Evolutionary conservation across 2,888 invertebrate genomes (phyloP).

Genomic region (Listrodromus nycthemerus): DNA sequence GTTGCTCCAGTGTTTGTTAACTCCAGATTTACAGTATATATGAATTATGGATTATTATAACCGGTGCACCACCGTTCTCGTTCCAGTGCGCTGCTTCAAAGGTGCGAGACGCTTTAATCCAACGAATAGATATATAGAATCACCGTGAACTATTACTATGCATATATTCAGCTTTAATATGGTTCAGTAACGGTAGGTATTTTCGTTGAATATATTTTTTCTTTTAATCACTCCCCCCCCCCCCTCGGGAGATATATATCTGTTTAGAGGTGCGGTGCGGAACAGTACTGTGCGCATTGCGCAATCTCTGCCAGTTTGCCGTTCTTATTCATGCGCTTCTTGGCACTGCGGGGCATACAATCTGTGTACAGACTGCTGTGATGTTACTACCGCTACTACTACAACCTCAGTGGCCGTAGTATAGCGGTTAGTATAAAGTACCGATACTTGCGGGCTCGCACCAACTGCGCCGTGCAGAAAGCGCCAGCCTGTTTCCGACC

Average conservation of each 20-base stretch:
- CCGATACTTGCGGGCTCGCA: slow-evolving; percentile 51
- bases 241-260: slow-evolving; percentile 26
- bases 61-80: slow-evolving; percentile 39
- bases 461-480: slow-evolving; percentile 13
- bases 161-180: slow-evolving; percentile 43
- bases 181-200: slow-evolving; percentile 55
- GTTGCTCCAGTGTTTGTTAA: not conserved
- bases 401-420: not conserved
- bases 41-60: slow-evolving; percentile 38
- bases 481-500: slow-evolving; percentile 7
- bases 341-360: slow-evolving; percentile 27
- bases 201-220: slow-evolving; percentile 40
- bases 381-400: slow-evolving; percentile 30
- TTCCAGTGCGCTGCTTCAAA: slow-evolving; percentile 30
- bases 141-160: slow-evolving; percentile 24
- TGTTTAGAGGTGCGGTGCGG: slow-evolving; percentile 39
- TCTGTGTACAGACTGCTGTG: slow-evolving; percentile 2
- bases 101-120: slow-evolving; percentile 40
- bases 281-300: slow-evolving; percentile 48
- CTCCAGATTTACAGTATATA: slow-evolving; percentile 1
- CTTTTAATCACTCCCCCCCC: not conserved
- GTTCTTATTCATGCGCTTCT: slow-evolving; percentile 54
- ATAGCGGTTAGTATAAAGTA: slow-evolving; percentile 62
- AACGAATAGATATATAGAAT: slow-evolving; percentile 18
- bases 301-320: slow-evolving; percentile 29